Evolutionary conservation across 2,113 vertebrate species (phyloP).

Genomic region (Paralichthys olivaceus): DNA sequence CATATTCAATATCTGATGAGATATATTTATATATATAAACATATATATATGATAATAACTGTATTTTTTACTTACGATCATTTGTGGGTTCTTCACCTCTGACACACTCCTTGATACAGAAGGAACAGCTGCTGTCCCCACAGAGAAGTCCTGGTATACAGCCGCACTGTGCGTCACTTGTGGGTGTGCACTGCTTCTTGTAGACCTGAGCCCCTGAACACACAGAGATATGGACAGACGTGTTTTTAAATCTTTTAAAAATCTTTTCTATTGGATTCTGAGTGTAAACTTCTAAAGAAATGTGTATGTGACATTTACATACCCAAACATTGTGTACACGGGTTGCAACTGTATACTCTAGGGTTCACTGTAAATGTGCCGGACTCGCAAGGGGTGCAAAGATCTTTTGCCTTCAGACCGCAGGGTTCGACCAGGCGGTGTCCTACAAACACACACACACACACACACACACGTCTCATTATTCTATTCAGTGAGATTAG

Average conservation of each 20-base stretch:
- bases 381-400: slow-evolving; percentile 71
- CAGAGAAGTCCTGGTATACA: slow-evolving; percentile 71
- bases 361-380: not conserved
- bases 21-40: too few species aligned
- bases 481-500: too few species aligned
- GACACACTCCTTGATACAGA: slow-evolving; percentile 66
- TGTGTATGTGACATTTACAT: not conserved
- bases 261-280: not conserved
- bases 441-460: slow-evolving; percentile 61
- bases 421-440: slow-evolving; percentile 11
- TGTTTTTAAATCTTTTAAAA: not conserved
- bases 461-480: slow-evolving; percentile 1
- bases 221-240: not conserved
- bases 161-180: slow-evolving; percentile 70
- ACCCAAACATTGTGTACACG: slow-evolving; percentile 78
- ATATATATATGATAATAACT: too few species aligned
- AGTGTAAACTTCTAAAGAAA: not conserved
- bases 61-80: slow-evolving; percentile 54
- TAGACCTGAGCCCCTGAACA: slow-evolving; percentile 57
- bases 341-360: accelerated
- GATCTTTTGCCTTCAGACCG: slow-evolving; percentile 1
- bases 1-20: too few species aligned
- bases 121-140: slow-evolving; percentile 46
- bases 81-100: slow-evolving; percentile 67
- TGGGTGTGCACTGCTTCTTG: slow-evolving; percentile 45